Percentiles rank a stretch among this genome's conserved stretches.
Conservation (phyloP, 30 jellyfish, hydroid and myxozoan genomes). For the Sanderia malayensis region DNA sequence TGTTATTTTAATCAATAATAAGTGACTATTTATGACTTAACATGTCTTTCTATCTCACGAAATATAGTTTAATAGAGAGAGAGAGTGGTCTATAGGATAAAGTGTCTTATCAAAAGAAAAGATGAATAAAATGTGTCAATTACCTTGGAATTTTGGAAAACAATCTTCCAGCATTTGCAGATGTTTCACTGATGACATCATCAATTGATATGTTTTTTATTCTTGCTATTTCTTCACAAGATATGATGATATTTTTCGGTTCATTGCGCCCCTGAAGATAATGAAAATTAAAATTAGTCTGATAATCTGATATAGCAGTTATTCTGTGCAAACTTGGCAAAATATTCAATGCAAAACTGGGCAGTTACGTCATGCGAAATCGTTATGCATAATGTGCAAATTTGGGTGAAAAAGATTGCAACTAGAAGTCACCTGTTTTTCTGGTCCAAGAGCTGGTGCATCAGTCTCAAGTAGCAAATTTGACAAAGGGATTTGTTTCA, state of each 20-base stretch:
- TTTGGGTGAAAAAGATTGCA: too few relatives aligned
- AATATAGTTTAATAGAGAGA: too few relatives aligned
- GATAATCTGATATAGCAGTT: too few relatives aligned
- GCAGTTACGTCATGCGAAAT: too few relatives aligned
- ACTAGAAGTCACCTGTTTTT: conserved; percentile 95
- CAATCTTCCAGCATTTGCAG: conserved; percentile 63
- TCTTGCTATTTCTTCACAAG: conserved; percentile 84
- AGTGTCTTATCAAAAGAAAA: background rate
- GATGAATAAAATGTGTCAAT: background rate
- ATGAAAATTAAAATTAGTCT: too few relatives aligned
- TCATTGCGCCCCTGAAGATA: conserved; percentile 77
- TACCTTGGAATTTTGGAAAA: conserved; percentile 63
- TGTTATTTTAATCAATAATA: background rate
- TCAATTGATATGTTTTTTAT: conserved; percentile 61
- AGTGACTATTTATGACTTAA: background rate
- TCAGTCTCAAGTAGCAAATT: conserved; percentile 93
- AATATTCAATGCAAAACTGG: too few relatives aligned
- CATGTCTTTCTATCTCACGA: too few relatives aligned
- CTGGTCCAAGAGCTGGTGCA: conserved; percentile 99
- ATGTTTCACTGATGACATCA: conserved; percentile 67
- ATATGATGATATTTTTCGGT: conserved; percentile 76
- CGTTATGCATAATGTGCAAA: too few relatives aligned
- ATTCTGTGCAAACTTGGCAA: too few relatives aligned
- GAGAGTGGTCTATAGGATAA: background rate
- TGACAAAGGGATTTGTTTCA: conserved; percentile 77